Percentiles rank a stretch among this genome's conserved stretches.
These are phyloP conservation scores for Enteromius unitaeniatus DNA, from an alignment of 2,797 vertebrate species.

Conservation along the genomic window DNA sequence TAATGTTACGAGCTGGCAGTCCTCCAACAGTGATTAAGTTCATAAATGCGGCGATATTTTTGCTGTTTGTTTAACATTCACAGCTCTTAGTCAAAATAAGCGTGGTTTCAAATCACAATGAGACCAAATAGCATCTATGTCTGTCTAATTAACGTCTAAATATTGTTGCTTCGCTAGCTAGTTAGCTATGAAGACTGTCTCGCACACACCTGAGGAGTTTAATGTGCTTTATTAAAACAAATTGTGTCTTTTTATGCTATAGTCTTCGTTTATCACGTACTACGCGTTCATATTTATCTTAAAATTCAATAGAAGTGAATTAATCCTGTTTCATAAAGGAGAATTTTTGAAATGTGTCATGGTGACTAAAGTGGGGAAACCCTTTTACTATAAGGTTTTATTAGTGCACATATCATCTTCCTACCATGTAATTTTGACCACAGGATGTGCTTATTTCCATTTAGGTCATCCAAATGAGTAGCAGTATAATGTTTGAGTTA, in stretches of 20 bases:
- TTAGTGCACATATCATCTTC: not conserved
- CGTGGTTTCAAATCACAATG: not conserved
- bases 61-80: not conserved
- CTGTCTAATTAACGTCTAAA: not conserved
- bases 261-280: not conserved
- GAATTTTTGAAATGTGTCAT: not conserved
- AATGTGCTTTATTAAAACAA: constrained; percentile 1
- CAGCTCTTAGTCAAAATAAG: not conserved
- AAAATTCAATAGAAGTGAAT: not conserved
- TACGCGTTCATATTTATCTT: not conserved
- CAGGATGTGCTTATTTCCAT: not conserved
- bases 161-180: constrained; percentile 7
- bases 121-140: not conserved
- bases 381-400: not conserved
- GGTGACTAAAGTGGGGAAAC: constrained; percentile 22
- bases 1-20: constrained; percentile 35
- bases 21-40: constrained; percentile 39
- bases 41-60: not conserved
- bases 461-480: not conserved
- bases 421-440: constrained; percentile 20
- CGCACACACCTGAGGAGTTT: constrained; percentile 21
- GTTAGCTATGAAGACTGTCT: constrained; percentile 11
- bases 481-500: not conserved
- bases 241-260: not conserved
- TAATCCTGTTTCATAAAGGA: not conserved